Evolutionary conservation across 2,113 vertebrate genomes (phyloP).

Genomic region (Scortum barcoo): DNA sequence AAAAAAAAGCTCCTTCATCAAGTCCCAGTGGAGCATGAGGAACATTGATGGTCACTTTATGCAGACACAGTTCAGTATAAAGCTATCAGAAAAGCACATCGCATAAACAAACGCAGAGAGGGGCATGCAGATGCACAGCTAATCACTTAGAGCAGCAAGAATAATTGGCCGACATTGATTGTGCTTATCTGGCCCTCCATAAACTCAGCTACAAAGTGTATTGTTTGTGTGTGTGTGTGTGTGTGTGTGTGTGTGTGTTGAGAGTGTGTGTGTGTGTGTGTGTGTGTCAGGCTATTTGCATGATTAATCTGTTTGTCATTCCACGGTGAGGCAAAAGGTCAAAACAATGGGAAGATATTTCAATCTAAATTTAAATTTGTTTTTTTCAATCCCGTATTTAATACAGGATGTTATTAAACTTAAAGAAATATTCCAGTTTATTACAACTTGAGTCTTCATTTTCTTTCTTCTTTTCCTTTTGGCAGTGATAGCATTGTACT

Average conservation of each 20-base stretch:
- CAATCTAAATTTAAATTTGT: constrained; percentile 8
- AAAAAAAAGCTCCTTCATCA: constrained; percentile 47
- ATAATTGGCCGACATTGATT: constrained; percentile 80
- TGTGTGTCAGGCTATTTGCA: constrained; percentile 39
- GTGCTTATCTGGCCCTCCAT: constrained; percentile 72
- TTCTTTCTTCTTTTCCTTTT: neutral
- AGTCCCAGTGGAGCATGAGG: constrained; percentile 8
- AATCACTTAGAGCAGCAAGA: constrained; percentile 71
- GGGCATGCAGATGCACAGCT: constrained; percentile 56
- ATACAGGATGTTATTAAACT: neutral
- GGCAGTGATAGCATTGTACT: neutral
- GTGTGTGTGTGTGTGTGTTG: constrained; percentile 29
- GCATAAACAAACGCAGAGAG: constrained; percentile 56
- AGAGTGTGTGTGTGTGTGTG: neutral
- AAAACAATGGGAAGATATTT: constrained; percentile 28
- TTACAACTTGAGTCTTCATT: neutral
- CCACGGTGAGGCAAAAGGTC: constrained; percentile 44
- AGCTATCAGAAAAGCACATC: constrained; percentile 53
- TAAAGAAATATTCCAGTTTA: neutral
- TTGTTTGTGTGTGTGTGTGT: constrained; percentile 40
- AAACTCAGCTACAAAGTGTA: constrained; percentile 62
- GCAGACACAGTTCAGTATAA: constrained; percentile 52
- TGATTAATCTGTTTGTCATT: constrained; percentile 50
- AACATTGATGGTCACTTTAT: constrained; percentile 57
- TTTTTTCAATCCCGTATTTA: neutral